A percentile compares a stretch with the other conserved stretches of the same genome.
Evolutionary conservation across 2,888 invertebrate genomes (phyloP).

Genomic region (Lasioglossum lativentre): DNA sequence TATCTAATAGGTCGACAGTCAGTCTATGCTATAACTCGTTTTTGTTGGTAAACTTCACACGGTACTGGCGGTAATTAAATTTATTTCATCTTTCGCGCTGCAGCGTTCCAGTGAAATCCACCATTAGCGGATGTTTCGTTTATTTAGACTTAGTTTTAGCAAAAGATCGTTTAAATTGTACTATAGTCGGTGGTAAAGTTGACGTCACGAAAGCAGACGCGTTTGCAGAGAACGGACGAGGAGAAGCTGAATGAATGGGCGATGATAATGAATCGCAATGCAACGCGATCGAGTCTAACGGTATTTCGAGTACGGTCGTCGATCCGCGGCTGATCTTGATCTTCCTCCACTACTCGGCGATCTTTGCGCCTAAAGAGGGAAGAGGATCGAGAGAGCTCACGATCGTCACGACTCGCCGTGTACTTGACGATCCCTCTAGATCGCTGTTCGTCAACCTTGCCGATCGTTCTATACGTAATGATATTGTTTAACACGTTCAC

Average conservation of each 20-base stretch:
- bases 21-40: neutral
- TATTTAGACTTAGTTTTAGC: too few species aligned
- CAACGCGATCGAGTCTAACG: slow-evolving; percentile 70
- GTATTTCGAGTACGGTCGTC: slow-evolving; percentile 71
- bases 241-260: slow-evolving; percentile 51
- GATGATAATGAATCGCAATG: slow-evolving; percentile 64
- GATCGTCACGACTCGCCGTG: slow-evolving; percentile 51
- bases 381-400: slow-evolving; percentile 52
- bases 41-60: neutral
- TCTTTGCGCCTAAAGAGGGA: slow-evolving; percentile 47
- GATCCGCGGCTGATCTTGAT: slow-evolving; percentile 64
- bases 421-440: slow-evolving; percentile 47
- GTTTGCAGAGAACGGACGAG: neutral
- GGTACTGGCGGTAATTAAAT: neutral
- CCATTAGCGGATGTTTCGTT: too few species aligned
- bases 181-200: neutral
- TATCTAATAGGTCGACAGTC: slow-evolving; percentile 34
- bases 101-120: too few species aligned
- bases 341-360: slow-evolving; percentile 58
- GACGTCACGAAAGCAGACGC: neutral
- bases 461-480: neutral
- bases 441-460: slow-evolving; percentile 39
- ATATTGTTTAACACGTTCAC: too few species aligned
- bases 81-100: too few species aligned
- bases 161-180: too few species aligned